A percentile compares a stretch with the other conserved stretches of the same genome.
phyloP scores from a whole-genome alignment of 2,888 invertebrate genomes.

The Flabesymbios commensalis region DNA sequence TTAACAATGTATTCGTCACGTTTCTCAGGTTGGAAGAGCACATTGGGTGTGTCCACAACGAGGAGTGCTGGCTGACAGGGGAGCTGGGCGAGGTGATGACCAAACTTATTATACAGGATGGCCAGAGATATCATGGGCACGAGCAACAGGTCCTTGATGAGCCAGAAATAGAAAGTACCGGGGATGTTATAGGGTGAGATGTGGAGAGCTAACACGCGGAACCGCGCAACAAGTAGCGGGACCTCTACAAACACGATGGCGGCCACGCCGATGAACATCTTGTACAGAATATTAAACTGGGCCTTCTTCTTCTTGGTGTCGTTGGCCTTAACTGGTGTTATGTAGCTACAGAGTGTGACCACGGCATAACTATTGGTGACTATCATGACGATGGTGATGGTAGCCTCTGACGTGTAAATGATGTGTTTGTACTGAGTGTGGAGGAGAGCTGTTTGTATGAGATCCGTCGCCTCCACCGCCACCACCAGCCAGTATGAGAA shows the following conservation, averaged over 20 bases:
- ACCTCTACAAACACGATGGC: conserved; percentile 34
- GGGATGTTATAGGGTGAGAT: conserved; percentile 7
- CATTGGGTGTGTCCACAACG: conserved; percentile 27
- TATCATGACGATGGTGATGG: conserved; percentile 22
- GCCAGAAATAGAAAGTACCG: conserved; percentile 34
- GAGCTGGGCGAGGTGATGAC: conserved; percentile 6
- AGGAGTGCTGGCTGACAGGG: conserved; percentile 9
- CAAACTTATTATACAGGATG: conserved; percentile 17
- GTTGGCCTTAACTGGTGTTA: conserved; percentile 23
- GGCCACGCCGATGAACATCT: conserved; percentile 21
- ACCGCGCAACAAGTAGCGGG: conserved; percentile 33
- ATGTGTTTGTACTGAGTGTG: conserved; percentile 17
- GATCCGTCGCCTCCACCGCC: conserved; percentile 27
- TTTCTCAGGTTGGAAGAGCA: conserved; percentile 36
- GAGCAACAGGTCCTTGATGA: conserved; percentile 31
- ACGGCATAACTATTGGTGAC: conserved; percentile 20
- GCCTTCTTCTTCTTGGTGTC: conserved; percentile 3
- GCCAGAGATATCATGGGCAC: conserved; percentile 22
- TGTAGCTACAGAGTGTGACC: conserved; percentile 34
- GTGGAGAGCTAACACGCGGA: conserved; percentile 25
- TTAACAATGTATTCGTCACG: conserved; percentile 35
- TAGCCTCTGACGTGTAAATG: conserved; percentile 22
- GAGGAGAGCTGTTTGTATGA: conserved; percentile 28
- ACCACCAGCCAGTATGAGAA: conserved; percentile 34
- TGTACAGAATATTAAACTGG: conserved; percentile 14